Percentiles rank a stretch among this genome's conserved stretches.
Evolutionary conservation across 2,888 invertebrate species (phyloP).

Genomic region (Trissolcus brochymenae): DNA sequence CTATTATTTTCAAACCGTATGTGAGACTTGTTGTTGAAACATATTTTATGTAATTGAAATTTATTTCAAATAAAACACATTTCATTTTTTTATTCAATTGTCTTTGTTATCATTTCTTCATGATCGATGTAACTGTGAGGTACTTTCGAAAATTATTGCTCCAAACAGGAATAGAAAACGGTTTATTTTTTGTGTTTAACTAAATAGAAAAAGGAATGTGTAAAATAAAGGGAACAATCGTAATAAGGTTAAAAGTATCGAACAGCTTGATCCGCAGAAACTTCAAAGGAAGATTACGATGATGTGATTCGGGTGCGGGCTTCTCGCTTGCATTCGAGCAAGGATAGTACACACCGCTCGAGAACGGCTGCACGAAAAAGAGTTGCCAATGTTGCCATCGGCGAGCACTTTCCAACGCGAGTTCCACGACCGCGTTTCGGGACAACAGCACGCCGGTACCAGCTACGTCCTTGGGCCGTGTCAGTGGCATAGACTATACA

Average conservation of each 20-base stretch:
- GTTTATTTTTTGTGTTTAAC: too few species aligned
- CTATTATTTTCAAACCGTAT: too few species aligned
- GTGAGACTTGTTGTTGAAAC: too few species aligned
- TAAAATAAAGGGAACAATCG: neutral
- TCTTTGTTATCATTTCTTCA: neutral
- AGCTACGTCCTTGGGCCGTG: slow-evolving; percentile 76
- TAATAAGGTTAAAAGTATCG: neutral
- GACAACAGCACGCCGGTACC: slow-evolving; percentile 71
- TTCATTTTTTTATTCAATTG: neutral
- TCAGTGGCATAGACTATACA: slow-evolving; percentile 77
- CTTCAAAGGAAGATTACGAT: neutral
- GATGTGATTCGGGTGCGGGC: slow-evolving; percentile 41
- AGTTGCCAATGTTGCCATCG: slow-evolving; percentile 67
- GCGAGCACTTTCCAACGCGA: slow-evolving; percentile 72
- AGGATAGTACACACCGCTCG: slow-evolving; percentile 51
- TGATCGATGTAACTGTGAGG: too few species aligned
- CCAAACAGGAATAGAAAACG: too few species aligned
- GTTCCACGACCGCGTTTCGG: slow-evolving; percentile 76
- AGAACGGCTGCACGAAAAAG: slow-evolving; percentile 66
- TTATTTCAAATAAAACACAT: neutral
- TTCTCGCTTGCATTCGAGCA: slow-evolving; percentile 22
- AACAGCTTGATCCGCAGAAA: neutral
- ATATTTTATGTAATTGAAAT: neutral
- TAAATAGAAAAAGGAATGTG: neutral
- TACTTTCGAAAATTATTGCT: too few species aligned